Evolutionary conservation across 2,113 vertebrate genomes (phyloP).

Genomic region (Reinhardtius hippoglossoides): DNA sequence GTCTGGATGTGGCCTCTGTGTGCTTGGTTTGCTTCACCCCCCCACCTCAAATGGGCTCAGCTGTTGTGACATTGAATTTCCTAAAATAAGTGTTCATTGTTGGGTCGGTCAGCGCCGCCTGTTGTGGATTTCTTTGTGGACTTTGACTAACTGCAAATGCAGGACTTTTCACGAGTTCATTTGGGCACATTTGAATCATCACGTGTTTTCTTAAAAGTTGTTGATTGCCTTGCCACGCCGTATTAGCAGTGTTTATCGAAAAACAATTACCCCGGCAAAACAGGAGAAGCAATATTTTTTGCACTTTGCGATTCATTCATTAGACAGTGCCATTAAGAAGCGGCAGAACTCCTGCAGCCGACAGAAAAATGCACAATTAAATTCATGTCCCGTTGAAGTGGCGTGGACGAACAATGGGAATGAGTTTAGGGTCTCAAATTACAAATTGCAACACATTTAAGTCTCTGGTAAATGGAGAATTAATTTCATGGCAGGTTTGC

Average conservation of each 20-base stretch:
- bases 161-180: slow-evolving; percentile 17
- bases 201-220: slow-evolving; percentile 18
- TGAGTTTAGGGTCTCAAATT: slow-evolving; percentile 19
- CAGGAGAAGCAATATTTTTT: slow-evolving; percentile 11
- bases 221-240: slow-evolving; percentile 22
- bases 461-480: slow-evolving; percentile 33
- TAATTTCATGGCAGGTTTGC: slow-evolving; percentile 18
- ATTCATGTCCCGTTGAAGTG: slow-evolving; percentile 10
- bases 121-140: slow-evolving; percentile 23
- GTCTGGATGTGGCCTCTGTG: slow-evolving; percentile 54
- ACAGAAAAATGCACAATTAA: slow-evolving; percentile 41
- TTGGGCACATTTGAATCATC: slow-evolving; percentile 13
- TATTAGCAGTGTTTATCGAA: slow-evolving; percentile 32
- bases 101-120: slow-evolving; percentile 14
- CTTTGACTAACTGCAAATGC: slow-evolving; percentile 22
- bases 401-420: slow-evolving; percentile 19
- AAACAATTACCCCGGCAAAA: slow-evolving; percentile 52
- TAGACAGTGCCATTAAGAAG: not conserved
- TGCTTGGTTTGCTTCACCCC: slow-evolving; percentile 35
- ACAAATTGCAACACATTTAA: slow-evolving; percentile 24
- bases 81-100: slow-evolving; percentile 25
- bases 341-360: slow-evolving; percentile 6
- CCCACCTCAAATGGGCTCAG: slow-evolving; percentile 39
- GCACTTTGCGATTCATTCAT: slow-evolving; percentile 21
- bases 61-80: slow-evolving; percentile 59